Percentiles rank a stretch among this genome's conserved stretches.
These are phyloP conservation scores for Ceratothoa steindachneri DNA, from an alignment of 2,888 invertebrate species.

Conservation along the genomic window DNA sequence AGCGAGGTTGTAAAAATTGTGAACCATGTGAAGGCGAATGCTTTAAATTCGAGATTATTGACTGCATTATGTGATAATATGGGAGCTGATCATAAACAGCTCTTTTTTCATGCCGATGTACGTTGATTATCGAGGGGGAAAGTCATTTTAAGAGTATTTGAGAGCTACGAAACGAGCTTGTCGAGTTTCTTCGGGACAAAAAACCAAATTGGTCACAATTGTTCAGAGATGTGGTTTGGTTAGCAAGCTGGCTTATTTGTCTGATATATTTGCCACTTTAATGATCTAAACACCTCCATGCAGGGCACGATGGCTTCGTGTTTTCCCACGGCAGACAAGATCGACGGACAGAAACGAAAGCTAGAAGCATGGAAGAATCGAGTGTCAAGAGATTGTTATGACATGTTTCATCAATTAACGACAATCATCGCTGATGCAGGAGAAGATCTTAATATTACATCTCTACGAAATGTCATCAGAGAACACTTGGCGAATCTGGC, in stretches of 20 bases:
- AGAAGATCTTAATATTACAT: conserved; percentile 15
- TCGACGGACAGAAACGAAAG: conserved; percentile 18
- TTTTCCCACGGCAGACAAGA: conserved; percentile 27
- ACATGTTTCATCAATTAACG: conserved; percentile 11
- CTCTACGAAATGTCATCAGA: conserved; percentile 16
- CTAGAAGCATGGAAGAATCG: conserved; percentile 13
- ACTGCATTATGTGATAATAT: conserved; percentile 32
- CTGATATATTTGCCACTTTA: conserved; percentile 26
- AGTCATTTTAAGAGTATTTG: conserved; percentile 26
- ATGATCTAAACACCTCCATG: conserved; percentile 28
- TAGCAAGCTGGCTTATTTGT: conserved; percentile 29
- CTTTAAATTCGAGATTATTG: conserved; percentile 42
- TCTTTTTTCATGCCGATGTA: conserved; percentile 32
- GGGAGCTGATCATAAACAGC: conserved; percentile 24
- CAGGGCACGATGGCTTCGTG: conserved; percentile 17
- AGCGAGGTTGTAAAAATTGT: conserved; percentile 24
- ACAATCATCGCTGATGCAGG: conserved; percentile 7
- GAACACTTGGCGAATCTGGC: conserved; percentile 18
- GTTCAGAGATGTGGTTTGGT: conserved; percentile 13
- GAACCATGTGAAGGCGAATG: conserved; percentile 20
- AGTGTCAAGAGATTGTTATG: conserved; percentile 12
- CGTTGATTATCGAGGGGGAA: conserved; percentile 37
- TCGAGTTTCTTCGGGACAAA: conserved; percentile 21
- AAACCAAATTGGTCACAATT: conserved; percentile 20
- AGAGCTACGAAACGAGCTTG: conserved; percentile 27